Percentiles rank a stretch among this genome's conserved stretches.
These are phyloP conservation scores for Hyalella azteca DNA, from an alignment of 2,888 invertebrate genomes.

Conservation along the genomic window DNA sequence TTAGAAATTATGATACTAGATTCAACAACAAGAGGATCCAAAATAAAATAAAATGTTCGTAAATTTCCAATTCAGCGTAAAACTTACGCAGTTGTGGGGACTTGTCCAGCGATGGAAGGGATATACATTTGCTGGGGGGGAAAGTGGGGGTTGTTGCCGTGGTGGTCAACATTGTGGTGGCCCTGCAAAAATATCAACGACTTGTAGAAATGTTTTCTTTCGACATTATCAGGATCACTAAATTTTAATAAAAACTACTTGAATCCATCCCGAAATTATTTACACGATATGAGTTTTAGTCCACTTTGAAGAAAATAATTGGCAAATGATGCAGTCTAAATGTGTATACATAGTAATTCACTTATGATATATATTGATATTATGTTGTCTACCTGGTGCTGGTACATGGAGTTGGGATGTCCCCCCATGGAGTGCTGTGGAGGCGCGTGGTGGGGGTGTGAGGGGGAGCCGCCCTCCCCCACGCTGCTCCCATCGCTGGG, in stretches of 20 bases:
- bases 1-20: no score
- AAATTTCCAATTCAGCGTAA: no score
- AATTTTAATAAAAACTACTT: no score
- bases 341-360: no score
- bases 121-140: conserved; percentile 56
- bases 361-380: no score
- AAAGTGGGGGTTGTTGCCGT: conserved; percentile 51
- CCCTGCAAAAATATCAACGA: conserved; percentile 37
- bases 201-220: neutral
- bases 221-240: no score
- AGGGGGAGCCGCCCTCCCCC: conserved; percentile 18
- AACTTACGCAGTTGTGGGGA: conserved; percentile 48
- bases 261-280: no score
- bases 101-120: conserved; percentile 52
- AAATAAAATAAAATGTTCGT: no score
- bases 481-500: neutral
- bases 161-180: conserved; percentile 27
- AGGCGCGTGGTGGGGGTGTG: conserved; percentile 1
- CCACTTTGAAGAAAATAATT: neutral
- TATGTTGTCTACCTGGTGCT: neutral
- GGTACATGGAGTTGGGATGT: conserved; percentile 5
- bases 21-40: no score
- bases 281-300: neutral
- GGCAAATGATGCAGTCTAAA: neutral
- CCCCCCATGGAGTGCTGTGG: conserved; percentile 13